These are phyloP conservation scores for Aricia artaxerxes DNA, from an alignment of 2,888 invertebrate species.

Conservation along the genomic window DNA sequence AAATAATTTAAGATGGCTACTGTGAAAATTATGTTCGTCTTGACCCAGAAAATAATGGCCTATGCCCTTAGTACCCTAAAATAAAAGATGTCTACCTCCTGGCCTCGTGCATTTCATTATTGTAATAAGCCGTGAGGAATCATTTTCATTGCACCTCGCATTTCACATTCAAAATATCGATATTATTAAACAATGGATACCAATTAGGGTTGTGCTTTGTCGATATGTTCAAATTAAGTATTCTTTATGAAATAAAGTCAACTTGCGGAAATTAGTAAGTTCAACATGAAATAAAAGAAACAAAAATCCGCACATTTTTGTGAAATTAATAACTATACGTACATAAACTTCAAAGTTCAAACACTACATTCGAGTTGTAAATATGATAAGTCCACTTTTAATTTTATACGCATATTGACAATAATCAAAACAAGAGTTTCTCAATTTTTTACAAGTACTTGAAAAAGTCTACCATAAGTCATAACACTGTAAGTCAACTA, in stretches of 20 bases:
- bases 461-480: too few species aligned
- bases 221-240: neutral
- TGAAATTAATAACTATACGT: too few species aligned
- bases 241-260: neutral
- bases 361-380: too few species aligned
- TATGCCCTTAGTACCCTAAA: neutral
- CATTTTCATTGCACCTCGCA: constrained; percentile 59
- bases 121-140: constrained; percentile 76
- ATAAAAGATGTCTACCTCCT: neutral
- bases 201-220: constrained; percentile 14
- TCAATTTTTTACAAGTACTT: too few species aligned
- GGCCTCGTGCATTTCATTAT: constrained; percentile 46
- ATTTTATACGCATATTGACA: too few species aligned
- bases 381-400: too few species aligned
- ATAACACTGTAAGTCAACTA: too few species aligned
- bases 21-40: neutral
- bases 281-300: neutral
- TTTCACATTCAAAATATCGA: constrained; percentile 23
- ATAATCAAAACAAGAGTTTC: too few species aligned
- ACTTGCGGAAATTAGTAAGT: neutral
- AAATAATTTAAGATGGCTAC: neutral
- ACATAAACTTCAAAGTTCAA: too few species aligned
- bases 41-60: neutral
- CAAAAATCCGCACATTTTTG: too few species aligned
- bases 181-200: constrained; percentile 12